These are phyloP conservation scores for Oceanodroma tethys DNA, from an alignment of 2,113 vertebrate genomes.

Conservation along the genomic window DNA sequence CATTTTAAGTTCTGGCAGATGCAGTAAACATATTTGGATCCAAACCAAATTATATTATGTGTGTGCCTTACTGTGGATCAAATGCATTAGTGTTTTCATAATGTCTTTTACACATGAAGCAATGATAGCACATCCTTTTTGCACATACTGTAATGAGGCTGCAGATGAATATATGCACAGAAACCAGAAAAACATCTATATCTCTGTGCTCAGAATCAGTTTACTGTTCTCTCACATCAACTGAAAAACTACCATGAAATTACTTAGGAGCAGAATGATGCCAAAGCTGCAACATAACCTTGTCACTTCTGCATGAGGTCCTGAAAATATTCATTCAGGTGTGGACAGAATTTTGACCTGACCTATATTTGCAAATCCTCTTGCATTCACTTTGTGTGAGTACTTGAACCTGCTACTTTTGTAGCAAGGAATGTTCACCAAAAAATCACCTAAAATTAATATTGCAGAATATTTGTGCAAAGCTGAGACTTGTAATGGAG, in stretches of 20 bases:
- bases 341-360: not conserved
- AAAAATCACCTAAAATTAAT: not conserved
- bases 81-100: not conserved
- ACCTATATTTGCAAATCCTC: not conserved
- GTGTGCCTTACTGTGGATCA: not conserved
- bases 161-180: not conserved
- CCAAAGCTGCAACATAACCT: not conserved
- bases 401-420: not conserved
- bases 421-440: not conserved
- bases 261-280: not conserved
- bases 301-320: not conserved
- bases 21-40: not conserved
- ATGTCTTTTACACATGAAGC: slow-evolving; percentile 6
- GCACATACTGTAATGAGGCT: not conserved
- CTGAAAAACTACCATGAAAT: not conserved
- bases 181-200: not conserved
- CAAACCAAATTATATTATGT: not conserved
- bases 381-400: not conserved
- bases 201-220: not conserved
- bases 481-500: not conserved
- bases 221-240: not conserved
- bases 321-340: not conserved
- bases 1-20: slow-evolving; percentile 9
- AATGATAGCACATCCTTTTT: not conserved
- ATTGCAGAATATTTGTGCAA: not conserved